phyloP scores from a whole-genome alignment of 2,113 vertebrate species.

The Hucho hucho region DNA sequence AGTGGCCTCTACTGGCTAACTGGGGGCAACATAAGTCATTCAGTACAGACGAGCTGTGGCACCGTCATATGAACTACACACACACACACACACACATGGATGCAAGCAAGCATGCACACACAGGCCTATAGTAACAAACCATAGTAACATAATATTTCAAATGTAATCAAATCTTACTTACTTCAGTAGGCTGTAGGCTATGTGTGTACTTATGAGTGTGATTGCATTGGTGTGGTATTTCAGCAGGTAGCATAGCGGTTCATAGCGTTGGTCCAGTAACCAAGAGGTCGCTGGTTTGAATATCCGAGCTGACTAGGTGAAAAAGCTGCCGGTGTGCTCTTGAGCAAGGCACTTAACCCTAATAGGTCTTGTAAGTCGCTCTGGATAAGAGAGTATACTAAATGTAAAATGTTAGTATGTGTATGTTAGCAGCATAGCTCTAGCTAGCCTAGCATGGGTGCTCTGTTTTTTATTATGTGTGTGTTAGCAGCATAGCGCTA shows the following conservation, averaged over 20 bases:
- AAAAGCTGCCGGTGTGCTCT: too few species aligned
- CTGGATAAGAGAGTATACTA: too few species aligned
- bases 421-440: background rate
- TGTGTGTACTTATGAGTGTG: background rate
- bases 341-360: too few species aligned
- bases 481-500: background rate
- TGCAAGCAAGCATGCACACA: background rate
- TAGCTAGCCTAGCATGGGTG: background rate
- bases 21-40: conserved; percentile 82
- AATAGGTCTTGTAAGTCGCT: too few species aligned
- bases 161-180: too few species aligned
- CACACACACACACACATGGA: background rate
- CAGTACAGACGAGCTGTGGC: conserved; percentile 31
- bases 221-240: background rate
- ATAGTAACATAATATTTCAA: too few species aligned
- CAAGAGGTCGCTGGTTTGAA: too few species aligned
- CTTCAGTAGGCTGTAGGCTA: background rate
- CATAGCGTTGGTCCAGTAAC: too few species aligned
- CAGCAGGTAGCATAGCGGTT: too few species aligned
- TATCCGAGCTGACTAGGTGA: too few species aligned
- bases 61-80: conserved; percentile 1
- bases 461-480: background rate
- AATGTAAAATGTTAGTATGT: too few species aligned
- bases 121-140: background rate
- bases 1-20: conserved; percentile 98